These are phyloP conservation scores for Tetragnatha montana DNA, from an alignment of 2,888 invertebrate species.

Conservation along the genomic window DNA sequence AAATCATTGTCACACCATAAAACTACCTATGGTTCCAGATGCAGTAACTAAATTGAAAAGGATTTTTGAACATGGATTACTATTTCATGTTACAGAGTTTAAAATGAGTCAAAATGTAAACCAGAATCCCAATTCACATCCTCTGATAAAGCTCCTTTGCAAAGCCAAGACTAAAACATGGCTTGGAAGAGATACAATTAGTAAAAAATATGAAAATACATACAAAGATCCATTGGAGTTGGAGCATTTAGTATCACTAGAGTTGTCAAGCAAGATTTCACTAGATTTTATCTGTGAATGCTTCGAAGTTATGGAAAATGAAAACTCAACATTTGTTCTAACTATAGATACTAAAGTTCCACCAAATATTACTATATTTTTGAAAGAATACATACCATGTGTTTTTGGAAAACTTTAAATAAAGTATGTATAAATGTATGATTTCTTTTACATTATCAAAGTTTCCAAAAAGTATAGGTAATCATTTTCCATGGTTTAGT, in stretches of 20 bases:
- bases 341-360: conserved; percentile 18
- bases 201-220: not conserved
- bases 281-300: conserved; percentile 35
- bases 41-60: conserved; percentile 12
- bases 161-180: conserved; percentile 48
- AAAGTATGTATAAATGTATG: not conserved
- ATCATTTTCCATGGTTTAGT: too few relatives aligned
- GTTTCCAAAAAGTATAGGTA: too few relatives aligned
- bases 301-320: not conserved
- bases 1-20: conserved; percentile 9
- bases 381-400: conserved; percentile 54
- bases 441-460: too few relatives aligned
- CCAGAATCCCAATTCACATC: not conserved
- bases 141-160: conserved; percentile 47
- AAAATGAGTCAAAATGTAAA: not conserved
- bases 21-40: not conserved
- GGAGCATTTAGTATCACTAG: conserved; percentile 50
- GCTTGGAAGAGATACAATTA: conserved; percentile 37
- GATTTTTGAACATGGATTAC: conserved; percentile 44
- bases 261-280: conserved; percentile 15
- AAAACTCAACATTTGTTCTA: conserved; percentile 11
- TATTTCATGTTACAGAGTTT: conserved; percentile 42
- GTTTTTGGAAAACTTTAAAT: conserved; percentile 32
- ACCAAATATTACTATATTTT: conserved; percentile 33
- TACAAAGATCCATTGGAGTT: conserved; percentile 11